These are phyloP conservation scores for Scaptodrosophila latifasciaeformis DNA, from an alignment of 2,888 invertebrate species.

Conservation along the genomic window DNA sequence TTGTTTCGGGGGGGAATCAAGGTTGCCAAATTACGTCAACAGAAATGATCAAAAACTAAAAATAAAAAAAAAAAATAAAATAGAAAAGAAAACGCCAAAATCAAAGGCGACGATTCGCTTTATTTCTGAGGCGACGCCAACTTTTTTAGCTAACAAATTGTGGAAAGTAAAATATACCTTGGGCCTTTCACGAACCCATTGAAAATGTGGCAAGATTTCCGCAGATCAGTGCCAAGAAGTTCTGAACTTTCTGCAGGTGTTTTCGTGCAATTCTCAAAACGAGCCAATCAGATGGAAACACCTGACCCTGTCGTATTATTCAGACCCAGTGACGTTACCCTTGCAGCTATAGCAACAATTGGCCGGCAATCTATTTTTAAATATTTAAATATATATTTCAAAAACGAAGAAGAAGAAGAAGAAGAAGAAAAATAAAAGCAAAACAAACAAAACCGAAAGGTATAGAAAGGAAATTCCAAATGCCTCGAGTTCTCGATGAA, in stretches of 20 bases:
- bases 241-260: too few relatives aligned
- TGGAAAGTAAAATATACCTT: too few relatives aligned
- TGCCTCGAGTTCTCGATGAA: constrained; percentile 24
- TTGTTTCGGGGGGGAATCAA: constrained; percentile 54
- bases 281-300: background rate
- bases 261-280: background rate
- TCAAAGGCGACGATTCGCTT: constrained; percentile 58
- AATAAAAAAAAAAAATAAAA: constrained; percentile 32
- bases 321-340: background rate
- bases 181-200: too few relatives aligned
- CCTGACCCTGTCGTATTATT: background rate
- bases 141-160: background rate
- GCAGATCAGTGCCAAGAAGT: background rate
- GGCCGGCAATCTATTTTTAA: background rate
- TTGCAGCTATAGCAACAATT: background rate
- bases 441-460: too few relatives aligned
- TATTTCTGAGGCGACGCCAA: constrained; percentile 20
- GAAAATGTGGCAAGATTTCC: constrained; percentile 1
- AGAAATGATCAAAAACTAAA: constrained; percentile 53
- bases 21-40: constrained; percentile 65
- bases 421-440: too few relatives aligned
- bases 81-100: constrained; percentile 35
- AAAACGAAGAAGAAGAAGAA: too few relatives aligned
- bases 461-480: constrained; percentile 55
- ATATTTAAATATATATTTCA: too few relatives aligned